Evolutionary conservation across 2,888 invertebrate genomes (phyloP).

Genomic region (Proisotoma minuta): DNA sequence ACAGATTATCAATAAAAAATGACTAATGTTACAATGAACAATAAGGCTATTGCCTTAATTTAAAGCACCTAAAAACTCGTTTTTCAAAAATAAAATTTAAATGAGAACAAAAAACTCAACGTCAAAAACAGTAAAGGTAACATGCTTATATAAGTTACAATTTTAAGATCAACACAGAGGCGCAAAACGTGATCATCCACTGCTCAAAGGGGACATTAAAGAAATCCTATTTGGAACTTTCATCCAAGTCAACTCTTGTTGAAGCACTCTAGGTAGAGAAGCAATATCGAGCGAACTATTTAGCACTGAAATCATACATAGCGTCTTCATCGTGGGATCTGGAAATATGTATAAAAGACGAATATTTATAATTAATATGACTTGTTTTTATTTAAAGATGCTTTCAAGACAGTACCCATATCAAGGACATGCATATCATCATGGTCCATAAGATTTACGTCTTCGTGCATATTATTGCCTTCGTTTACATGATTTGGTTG

Average conservation of each 20-base stretch:
- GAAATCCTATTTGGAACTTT: constrained; percentile 35
- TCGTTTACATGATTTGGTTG: constrained; percentile 22
- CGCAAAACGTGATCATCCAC: too few relatives aligned
- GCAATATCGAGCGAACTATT: constrained; percentile 62
- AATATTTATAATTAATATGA: constrained; percentile 16
- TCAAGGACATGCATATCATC: constrained; percentile 78
- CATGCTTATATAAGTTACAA: too few relatives aligned
- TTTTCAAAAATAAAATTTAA: too few relatives aligned
- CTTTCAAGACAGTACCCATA: constrained; percentile 54
- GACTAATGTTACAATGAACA: too few relatives aligned
- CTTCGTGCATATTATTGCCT: constrained; percentile 23
- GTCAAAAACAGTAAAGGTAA: too few relatives aligned
- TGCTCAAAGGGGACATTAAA: constrained; percentile 34
- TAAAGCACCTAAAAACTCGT: too few relatives aligned
- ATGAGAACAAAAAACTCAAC: too few relatives aligned
- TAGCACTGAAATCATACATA: constrained; percentile 64
- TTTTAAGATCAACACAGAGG: too few relatives aligned
- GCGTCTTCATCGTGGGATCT: constrained; percentile 66
- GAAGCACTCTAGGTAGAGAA: constrained; percentile 61
- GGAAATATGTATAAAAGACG: constrained; percentile 23
- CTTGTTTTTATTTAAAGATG: not conserved
- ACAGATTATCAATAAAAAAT: too few relatives aligned
- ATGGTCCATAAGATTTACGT: constrained; percentile 64
- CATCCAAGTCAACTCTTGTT: constrained; percentile 42
- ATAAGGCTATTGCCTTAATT: too few relatives aligned